Percentiles rank a stretch among this genome's conserved stretches.
These are phyloP conservation scores for Drosophila melanica DNA, from an alignment of 1,140 invertebrate genomes.

Conservation along the genomic window DNA sequence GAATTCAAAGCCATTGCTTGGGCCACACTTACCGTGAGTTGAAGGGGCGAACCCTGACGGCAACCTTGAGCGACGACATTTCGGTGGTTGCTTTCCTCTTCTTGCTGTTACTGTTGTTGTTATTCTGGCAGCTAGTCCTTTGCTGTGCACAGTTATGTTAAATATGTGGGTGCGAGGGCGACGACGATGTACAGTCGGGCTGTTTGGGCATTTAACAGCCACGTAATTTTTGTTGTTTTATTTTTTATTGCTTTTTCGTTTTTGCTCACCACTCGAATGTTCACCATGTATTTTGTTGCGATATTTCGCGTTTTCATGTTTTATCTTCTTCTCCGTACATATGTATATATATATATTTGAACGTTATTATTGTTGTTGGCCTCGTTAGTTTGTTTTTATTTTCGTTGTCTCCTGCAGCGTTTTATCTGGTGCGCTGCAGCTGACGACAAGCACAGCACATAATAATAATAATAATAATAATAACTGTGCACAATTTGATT, in stretches of 20 bases:
- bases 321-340: constrained; percentile 31
- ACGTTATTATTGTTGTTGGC: constrained; percentile 37
- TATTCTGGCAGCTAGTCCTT: constrained; percentile 48
- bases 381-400: constrained; percentile 73
- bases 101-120: constrained; percentile 4
- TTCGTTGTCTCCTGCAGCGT: constrained; percentile 64
- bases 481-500: constrained; percentile 67
- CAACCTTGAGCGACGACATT: constrained; percentile 89
- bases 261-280: constrained; percentile 14
- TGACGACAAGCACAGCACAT: constrained; percentile 55
- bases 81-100: constrained; percentile 51
- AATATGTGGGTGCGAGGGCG: neutral
- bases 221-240: constrained; percentile 33
- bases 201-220: constrained; percentile 15
- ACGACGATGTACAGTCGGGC: constrained; percentile 26
- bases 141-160: constrained; percentile 34
- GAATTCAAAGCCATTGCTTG: constrained; percentile 8
- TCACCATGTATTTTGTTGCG: constrained; percentile 33
- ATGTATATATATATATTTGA: constrained; percentile 30
- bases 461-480: constrained; percentile 43
- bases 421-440: constrained; percentile 50
- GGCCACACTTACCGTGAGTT: constrained; percentile 86
- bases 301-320: constrained; percentile 40
- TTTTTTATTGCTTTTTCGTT: neutral
- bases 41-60: constrained; percentile 88